A percentile compares a stretch with the other conserved stretches of the same genome.
These are phyloP conservation scores for Heliopora coerulea DNA, from an alignment of 92 coral and sea anemone species.

Conservation along the genomic window DNA sequence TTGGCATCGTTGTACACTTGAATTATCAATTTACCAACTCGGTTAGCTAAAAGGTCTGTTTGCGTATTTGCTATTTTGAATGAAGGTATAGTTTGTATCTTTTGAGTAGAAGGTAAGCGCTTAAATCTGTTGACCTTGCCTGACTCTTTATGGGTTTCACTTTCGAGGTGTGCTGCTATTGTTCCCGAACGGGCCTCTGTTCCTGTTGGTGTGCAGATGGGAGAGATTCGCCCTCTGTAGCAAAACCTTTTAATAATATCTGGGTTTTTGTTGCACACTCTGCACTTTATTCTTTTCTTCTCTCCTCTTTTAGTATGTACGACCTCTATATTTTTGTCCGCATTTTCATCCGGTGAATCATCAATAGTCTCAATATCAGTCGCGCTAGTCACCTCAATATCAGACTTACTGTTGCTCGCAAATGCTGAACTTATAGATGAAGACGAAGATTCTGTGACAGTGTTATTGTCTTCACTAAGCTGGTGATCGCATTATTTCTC, in stretches of 20 bases:
- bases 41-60: constrained; percentile 14
- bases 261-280: constrained; percentile 15
- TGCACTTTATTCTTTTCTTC: constrained; percentile 27
- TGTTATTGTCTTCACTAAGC: constrained; percentile 8
- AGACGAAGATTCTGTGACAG: background rate
- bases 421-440: constrained; percentile 19
- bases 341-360: background rate
- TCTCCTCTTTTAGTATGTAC: constrained; percentile 6
- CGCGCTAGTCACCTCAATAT: background rate
- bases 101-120: constrained; percentile 20
- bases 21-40: constrained; percentile 21
- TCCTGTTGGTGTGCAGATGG: constrained; percentile 22
- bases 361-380: background rate
- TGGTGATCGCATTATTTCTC: constrained; percentile 8
- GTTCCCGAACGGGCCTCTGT: constrained; percentile 23
- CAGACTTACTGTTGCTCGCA: constrained; percentile 1
- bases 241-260: constrained; percentile 18
- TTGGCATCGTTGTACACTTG: constrained; percentile 34
- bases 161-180: constrained; percentile 9
- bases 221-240: constrained; percentile 27
- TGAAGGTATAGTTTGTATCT: constrained; percentile 14
- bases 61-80: constrained; percentile 23
- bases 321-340: background rate
- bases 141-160: constrained; percentile 27
- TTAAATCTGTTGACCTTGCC: constrained; percentile 10